Conservation (phyloP, 2,888 invertebrate species). For the Tigriopus californicus region DNA sequence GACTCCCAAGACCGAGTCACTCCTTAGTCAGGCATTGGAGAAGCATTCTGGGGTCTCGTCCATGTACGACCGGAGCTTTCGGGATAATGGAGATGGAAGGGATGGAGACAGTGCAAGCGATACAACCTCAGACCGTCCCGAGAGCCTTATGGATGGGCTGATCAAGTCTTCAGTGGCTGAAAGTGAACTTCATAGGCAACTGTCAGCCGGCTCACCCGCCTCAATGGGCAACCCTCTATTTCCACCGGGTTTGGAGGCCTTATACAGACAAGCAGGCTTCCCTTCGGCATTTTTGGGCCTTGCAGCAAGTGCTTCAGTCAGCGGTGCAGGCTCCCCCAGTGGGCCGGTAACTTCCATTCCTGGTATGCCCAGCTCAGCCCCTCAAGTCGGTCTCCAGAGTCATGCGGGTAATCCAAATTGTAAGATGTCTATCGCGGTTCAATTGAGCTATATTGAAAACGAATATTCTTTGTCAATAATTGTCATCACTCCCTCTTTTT, state of each 20-base stretch:
- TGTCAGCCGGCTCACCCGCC: neutral
- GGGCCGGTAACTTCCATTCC: neutral
- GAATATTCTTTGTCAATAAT: neutral
- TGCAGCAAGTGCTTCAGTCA: neutral
- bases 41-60: neutral
- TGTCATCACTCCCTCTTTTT: neutral
- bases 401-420: conserved; percentile 13
- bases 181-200: too few relatives aligned
- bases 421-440: conserved; percentile 5
- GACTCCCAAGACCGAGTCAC: neutral
- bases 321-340: neutral
- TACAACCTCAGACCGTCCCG: conserved; percentile 1
- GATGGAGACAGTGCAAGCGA: conserved; percentile 5
- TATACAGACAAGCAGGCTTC: conserved; percentile 14
- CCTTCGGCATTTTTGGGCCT: conserved; percentile 14
- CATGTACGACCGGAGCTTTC: neutral
- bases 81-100: neutral
- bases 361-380: neutral
- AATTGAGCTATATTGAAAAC: too few relatives aligned
- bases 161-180: too few relatives aligned
- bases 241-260: conserved; percentile 15
- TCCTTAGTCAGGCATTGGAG: conserved; percentile 14
- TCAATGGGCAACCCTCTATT: neutral
- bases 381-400: conserved; percentile 10
- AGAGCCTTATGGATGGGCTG: neutral